phyloP scores from a whole-genome alignment of 2,797 vertebrate species.

The Callimico goeldii region DNA sequence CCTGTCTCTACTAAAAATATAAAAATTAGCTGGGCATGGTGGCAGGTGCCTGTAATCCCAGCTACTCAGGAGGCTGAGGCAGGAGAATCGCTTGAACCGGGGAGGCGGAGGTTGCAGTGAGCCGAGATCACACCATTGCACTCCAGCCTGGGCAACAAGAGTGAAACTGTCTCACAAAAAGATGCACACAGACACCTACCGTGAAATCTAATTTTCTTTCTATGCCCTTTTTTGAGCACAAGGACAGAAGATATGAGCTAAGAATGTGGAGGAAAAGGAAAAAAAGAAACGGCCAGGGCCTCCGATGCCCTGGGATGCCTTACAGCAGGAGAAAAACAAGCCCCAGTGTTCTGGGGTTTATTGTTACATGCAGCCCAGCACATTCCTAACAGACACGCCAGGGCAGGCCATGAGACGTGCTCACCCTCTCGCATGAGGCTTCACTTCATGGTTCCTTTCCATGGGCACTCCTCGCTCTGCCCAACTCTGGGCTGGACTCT shows the following conservation, averaged over 20 bases:
- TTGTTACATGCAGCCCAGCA: fast-evolving
- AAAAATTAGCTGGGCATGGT: no score
- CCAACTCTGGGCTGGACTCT: not conserved
- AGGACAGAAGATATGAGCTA: not conserved
- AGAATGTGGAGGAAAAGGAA: not conserved
- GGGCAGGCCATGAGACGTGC: not conserved
- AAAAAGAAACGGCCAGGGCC: not conserved
- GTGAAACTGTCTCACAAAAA: no score
- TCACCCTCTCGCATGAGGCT: fast-evolving
- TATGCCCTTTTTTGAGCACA: not conserved
- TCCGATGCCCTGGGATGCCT: not conserved
- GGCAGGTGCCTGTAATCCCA: no score
- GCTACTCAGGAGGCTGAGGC: no score
- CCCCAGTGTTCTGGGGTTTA: not conserved
- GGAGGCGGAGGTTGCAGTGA: no score
- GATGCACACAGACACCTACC: no score
- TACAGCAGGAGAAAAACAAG: not conserved
- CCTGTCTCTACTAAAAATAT: no score
- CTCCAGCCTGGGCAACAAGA: no score
- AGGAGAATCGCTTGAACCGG: no score
- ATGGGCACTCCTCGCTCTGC: fast-evolving
- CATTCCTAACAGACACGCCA: fast-evolving
- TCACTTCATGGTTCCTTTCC: not conserved
- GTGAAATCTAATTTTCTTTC: not conserved
- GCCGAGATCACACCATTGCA: no score